phyloP scores from a whole-genome alignment of 2,113 vertebrate species.

The Anoplopoma fimbria region DNA sequence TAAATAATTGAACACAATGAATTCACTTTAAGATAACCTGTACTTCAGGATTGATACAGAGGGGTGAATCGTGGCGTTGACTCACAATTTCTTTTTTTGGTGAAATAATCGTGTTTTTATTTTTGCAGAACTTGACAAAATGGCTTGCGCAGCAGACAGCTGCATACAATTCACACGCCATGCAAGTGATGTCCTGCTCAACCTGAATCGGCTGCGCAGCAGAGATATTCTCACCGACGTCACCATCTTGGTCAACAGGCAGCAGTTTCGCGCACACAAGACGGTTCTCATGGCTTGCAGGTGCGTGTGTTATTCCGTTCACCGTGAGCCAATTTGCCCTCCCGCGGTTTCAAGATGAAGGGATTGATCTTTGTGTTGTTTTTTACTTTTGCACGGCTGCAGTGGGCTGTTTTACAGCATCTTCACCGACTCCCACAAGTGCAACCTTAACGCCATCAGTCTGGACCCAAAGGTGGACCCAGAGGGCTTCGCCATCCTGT shows the following conservation, averaged over 20 bases:
- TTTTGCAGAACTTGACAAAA: constrained; percentile 84
- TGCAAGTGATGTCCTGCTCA: constrained; percentile 96
- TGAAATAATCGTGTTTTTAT: constrained; percentile 20
- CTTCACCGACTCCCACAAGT: constrained; percentile 98
- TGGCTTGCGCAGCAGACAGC: constrained; percentile 96
- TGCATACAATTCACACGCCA: constrained; percentile 99
- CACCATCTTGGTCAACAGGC: constrained; percentile 94
- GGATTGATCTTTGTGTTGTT: constrained; percentile 19
- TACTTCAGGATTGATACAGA: not conserved
- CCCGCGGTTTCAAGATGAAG: constrained; percentile 21
- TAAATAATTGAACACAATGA: constrained; percentile 20
- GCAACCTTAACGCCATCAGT: constrained; percentile 95
- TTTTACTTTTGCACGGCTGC: constrained; percentile 39
- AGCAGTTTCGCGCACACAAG: constrained; percentile 98
- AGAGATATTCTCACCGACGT: constrained; percentile 96
- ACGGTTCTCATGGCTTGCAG: constrained; percentile 99
- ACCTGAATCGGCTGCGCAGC: constrained; percentile 95
- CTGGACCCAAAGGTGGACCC: constrained; percentile 97
- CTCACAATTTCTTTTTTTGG: not conserved
- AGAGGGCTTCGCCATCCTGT: constrained; percentile 95
- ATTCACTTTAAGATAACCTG: not conserved
- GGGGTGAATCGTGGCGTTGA: not conserved
- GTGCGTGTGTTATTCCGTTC: constrained; percentile 78
- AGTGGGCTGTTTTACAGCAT: constrained; percentile 98
- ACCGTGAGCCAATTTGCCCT: not conserved